Base-by-base conservation (phyloP, 2,888 invertebrate species). In the Hypsopygia costalis region DNA sequence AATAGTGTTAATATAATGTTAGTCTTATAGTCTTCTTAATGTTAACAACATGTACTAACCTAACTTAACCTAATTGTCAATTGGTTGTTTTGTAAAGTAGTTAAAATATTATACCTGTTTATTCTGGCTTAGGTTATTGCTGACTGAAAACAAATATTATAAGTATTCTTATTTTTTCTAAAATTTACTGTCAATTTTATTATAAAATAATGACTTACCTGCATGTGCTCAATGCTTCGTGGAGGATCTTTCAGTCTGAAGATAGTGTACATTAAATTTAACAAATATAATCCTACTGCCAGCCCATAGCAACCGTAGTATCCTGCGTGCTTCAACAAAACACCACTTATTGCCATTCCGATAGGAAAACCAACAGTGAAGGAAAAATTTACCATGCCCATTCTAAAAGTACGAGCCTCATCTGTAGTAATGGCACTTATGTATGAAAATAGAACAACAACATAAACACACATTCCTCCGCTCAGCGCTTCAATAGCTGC, bases 361-460 rank as follows among this genome's bases (percentile, higher is more conserved):
- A 91, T 59, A 0, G 91, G 91, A 4, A 90, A 67, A 0, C 92
- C 91, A 3, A 90, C 73, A 7, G 91, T 91, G 64, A 90, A 83
- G 62, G 91, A 91, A 34, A 91, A 87, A 60, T 91, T 92, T n/a
- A 91, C 83, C 34, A 92, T 66, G 0, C 92, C 92, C 3, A 93
- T 90, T 51, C 93, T 71, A 34, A 90, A 81, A 3, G 93, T 93
- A 51, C 92, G 81, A 1, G 83, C 81, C 49, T 91, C 85, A 28
- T 89, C 86, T 5, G 83, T 80, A 9, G 92, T 90, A 33, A 91
- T 89, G 45, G 91, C 91, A 59, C 91, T 90, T 8, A 65, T 61
- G 32, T 54, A 62, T 8, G 62, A 53, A 37, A 62, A 62, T 11
- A 56, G 34, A 1, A 55, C 55, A 25, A 64, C 40, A 8, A 51